Evolutionary conservation across 1,140 invertebrate genomes (phyloP), one percentile per base, ranked within the genome.

Genomic region (Zophobas morio): DNA sequence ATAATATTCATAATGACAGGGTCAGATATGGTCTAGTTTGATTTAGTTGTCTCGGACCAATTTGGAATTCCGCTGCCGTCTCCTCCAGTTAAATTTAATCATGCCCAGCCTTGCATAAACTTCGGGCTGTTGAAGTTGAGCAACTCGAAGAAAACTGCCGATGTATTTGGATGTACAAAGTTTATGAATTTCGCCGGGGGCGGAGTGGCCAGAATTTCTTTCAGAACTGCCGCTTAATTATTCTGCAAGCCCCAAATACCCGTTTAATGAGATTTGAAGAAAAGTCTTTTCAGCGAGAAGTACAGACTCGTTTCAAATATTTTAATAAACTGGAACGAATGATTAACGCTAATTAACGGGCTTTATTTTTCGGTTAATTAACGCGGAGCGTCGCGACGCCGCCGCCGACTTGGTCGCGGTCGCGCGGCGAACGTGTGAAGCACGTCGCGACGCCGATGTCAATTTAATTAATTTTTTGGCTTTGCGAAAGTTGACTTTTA

Each of bases 191-290:
- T 54, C 49, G 40, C 8, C 20, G 51, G n/a, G 49, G 54, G 33
- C 2, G 46, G 47, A 34, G 71, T 32, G 42, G 32, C 35, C 46
- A 32, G 40, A 57, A 73, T 73, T 73, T 73, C 71, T 73, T 73
- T 73, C 71, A 73, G 36, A 54, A 73, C 40, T 71, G 66, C 60
- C 33, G 47, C 36, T 75, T 75, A 75, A 75, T 75, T 75, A 75
- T 75, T 63, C 35, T 49, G 60, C 56, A 75, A 51, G 39, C 57
- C 56, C 34, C 73, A 66, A 75, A 75, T 75, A 63, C 56, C 74
- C 49, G 53, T 75, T 66, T 75, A 75, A 75, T 75, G 74, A 75
- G 74, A 75, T 75, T 75, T 75, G 49, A 75, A 75, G 53, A 75
- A 49, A 75, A 66, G 74, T 63, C 56, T 75, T 63, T 51, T 73